Evolutionary conservation across 2,888 invertebrate genomes (phyloP).

Genomic region (Cosmia pyralina): DNA sequence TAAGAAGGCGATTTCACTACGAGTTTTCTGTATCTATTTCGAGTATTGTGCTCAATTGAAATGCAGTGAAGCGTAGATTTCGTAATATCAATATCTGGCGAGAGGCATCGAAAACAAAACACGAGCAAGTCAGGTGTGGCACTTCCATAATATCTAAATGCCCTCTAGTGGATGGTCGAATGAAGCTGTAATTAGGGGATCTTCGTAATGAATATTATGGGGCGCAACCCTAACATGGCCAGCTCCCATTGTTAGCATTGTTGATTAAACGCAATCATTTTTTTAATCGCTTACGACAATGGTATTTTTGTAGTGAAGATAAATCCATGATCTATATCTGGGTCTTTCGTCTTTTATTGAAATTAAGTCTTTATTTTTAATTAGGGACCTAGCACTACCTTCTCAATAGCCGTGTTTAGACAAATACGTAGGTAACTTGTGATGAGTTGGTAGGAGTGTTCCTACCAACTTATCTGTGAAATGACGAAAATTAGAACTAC

Average conservation of each 20-base stretch:
- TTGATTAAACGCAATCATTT: conserved; percentile 82
- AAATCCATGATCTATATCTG: conserved; percentile 40
- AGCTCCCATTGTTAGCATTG: conserved; percentile 76
- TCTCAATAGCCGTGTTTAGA: not conserved
- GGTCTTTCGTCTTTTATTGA: conserved; percentile 5
- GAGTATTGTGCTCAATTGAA: conserved; percentile 79
- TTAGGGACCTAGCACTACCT: no score
- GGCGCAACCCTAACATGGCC: conserved; percentile 80
- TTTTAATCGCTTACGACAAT: conserved; percentile 77
- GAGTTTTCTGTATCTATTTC: conserved; percentile 70
- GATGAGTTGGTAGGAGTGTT: no score
- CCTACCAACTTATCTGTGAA: no score
- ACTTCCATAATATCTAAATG: conserved; percentile 79
- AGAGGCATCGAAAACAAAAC: conserved; percentile 81
- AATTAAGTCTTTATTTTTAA: conserved; percentile 2
- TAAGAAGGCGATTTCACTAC: conserved; percentile 72
- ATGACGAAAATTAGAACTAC: no score
- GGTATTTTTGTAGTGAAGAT: conserved; percentile 50
- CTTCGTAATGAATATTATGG: conserved; percentile 87
- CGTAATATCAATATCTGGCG: conserved; percentile 85
- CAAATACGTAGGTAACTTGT: no score
- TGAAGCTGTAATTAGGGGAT: conserved; percentile 85
- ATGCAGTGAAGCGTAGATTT: conserved; percentile 74
- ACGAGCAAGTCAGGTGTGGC: conserved; percentile 84
- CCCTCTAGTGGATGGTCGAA: conserved; percentile 74